Percentiles rank a stretch among this genome's conserved stretches.
Conservation (phyloP, 2,113 vertebrate genomes). For the Thermophis baileyi region DNA sequence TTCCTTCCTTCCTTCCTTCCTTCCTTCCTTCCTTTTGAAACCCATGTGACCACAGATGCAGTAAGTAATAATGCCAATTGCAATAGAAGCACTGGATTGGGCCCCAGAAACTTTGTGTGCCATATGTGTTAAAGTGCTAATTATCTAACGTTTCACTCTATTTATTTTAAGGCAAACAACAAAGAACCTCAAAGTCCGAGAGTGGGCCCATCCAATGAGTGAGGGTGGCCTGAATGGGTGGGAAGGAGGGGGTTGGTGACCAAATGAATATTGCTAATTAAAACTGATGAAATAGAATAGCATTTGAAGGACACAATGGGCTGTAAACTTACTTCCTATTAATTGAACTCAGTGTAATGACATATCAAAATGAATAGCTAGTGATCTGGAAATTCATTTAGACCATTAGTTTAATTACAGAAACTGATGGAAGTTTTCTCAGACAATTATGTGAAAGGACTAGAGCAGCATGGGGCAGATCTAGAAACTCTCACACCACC, state of each 20-base stretch:
- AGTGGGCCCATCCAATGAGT: constrained; percentile 19
- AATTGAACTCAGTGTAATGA: constrained; percentile 59
- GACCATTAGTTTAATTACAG: constrained; percentile 76
- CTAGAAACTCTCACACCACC: constrained; percentile 63
- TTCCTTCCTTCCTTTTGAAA: neutral
- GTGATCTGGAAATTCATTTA: constrained; percentile 74
- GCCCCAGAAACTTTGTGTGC: neutral
- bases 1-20: too few species aligned
- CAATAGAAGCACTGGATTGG: neutral
- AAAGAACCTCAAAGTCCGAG: neutral
- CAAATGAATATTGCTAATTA: constrained; percentile 28
- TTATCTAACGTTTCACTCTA: neutral
- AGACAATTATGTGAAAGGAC: constrained; percentile 67
- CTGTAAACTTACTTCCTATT: constrained; percentile 53
- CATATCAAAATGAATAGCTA: constrained; percentile 63
- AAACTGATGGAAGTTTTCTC: constrained; percentile 70
- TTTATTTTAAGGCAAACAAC: constrained; percentile 7
- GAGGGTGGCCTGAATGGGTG: neutral
- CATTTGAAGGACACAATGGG: constrained; percentile 39
- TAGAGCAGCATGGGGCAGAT: constrained; percentile 61
- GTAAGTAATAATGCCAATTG: neutral
- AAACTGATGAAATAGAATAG: constrained; percentile 49
- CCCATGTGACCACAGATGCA: neutral
- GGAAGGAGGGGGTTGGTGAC: neutral
- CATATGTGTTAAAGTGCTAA: constrained; percentile 1